Evolutionary conservation across 1,140 invertebrate genomes (phyloP).

Genomic region (Drosophila parabipectinata): DNA sequence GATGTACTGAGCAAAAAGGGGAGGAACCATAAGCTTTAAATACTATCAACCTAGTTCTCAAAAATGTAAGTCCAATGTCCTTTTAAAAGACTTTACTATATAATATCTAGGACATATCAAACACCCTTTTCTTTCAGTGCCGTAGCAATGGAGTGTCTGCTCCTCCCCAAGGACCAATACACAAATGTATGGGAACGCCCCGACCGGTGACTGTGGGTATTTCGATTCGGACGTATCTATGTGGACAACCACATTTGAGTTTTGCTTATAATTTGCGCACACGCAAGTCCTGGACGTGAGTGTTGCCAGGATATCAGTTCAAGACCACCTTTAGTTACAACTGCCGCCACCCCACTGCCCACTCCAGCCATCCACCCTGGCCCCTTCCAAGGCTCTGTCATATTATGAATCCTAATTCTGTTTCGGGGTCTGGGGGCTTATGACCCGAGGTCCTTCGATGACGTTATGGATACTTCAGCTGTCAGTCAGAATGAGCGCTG

Average conservation of each 20-base stretch:
- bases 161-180: constrained; percentile 61
- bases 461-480: constrained; percentile 77
- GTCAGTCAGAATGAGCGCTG: constrained; percentile 69
- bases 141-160: background rate
- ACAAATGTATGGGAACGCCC: constrained; percentile 46
- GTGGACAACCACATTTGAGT: constrained; percentile 59
- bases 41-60: too few species aligned
- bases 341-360: constrained; percentile 10
- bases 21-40: background rate
- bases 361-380: background rate
- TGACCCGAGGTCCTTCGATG: constrained; percentile 69
- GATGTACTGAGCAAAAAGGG: constrained; percentile 6
- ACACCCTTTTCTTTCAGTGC: constrained; percentile 16
- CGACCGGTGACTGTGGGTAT: constrained; percentile 2
- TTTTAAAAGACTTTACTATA: too few species aligned
- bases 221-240: constrained; percentile 12
- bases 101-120: too few species aligned
- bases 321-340: constrained; percentile 51
- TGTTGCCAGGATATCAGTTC: constrained; percentile 64
- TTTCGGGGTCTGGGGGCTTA: constrained; percentile 18
- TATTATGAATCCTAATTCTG: constrained; percentile 79
- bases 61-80: too few species aligned
- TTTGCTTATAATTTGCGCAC: constrained; percentile 69
- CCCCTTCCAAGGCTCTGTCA: constrained; percentile 54
- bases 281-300: constrained; percentile 17